A percentile compares a stretch with the other conserved stretches of the same genome.
Evolutionary conservation across 2,888 invertebrate genomes (phyloP).

Genomic region (Aphodius sticticus): DNA sequence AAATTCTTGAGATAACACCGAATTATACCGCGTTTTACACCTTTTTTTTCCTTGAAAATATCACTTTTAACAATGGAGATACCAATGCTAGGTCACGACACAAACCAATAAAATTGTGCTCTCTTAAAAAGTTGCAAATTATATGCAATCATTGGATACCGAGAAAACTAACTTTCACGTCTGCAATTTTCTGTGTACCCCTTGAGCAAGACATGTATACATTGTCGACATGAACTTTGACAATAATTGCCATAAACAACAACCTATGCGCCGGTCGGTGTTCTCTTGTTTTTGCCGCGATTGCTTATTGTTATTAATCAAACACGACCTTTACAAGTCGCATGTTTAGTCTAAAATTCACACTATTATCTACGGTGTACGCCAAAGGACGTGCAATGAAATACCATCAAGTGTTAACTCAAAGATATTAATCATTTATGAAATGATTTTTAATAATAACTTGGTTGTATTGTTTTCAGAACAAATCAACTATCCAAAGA

Average conservation of each 20-base stretch:
- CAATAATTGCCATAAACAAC: not conserved
- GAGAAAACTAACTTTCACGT: not conserved
- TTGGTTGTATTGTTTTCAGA: no score
- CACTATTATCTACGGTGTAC: not conserved
- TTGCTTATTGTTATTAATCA: slow-evolving; percentile 4
- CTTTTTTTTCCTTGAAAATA: no score
- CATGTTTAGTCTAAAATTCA: not conserved
- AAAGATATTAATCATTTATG: not conserved
- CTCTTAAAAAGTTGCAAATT: no score
- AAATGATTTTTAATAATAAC: not conserved
- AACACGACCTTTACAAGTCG: not conserved
- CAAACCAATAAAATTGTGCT: no score
- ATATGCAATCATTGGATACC: no score
- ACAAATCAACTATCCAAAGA: no score
- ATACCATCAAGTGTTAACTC: not conserved
- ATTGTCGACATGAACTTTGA: not conserved
- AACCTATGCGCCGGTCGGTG: not conserved
- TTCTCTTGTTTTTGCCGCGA: not conserved
- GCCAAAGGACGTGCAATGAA: not conserved
- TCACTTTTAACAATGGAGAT: no score
- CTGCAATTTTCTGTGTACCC: not conserved
- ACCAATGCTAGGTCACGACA: no score
- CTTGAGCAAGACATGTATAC: not conserved
- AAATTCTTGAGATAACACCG: not conserved
- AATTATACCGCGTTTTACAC: no score